These are phyloP conservation scores for Heliconius himera DNA, from an alignment of 1,140 invertebrate species.

Conservation along the genomic window DNA sequence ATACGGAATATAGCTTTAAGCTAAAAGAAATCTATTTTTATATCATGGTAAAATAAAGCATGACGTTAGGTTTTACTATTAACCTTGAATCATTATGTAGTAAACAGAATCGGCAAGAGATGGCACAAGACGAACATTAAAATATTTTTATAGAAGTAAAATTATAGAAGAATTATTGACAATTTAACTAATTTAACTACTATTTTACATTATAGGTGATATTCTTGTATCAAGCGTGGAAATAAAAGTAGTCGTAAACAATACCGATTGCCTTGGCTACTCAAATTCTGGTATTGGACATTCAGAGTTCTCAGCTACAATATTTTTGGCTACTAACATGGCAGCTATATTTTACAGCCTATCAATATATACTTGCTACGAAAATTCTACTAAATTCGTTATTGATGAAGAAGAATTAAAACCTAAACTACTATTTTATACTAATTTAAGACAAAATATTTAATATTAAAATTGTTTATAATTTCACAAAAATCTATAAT, in stretches of 20 bases:
- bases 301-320: constrained; percentile 48
- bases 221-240: constrained; percentile 54
- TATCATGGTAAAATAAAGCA: too few relatives aligned
- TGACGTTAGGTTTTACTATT: too few relatives aligned
- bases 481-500: background rate
- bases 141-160: background rate
- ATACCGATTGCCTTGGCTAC: constrained; percentile 54
- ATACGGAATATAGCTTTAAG: too few relatives aligned
- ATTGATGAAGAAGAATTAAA: constrained; percentile 1
- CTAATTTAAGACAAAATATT: background rate
- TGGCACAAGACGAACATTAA: background rate
- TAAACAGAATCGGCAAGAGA: too few relatives aligned
- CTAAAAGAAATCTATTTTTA: too few relatives aligned
- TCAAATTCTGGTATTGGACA: constrained; percentile 51
- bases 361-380: constrained; percentile 47
- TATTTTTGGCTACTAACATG: constrained; percentile 52
- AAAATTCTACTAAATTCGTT: constrained; percentile 6
- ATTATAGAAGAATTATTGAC: background rate
- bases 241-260: constrained; percentile 58
- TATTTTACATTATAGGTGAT: constrained; percentile 48
- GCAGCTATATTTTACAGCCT: constrained; percentile 51
- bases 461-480: background rate
- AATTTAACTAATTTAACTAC: constrained; percentile 23
- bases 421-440: constrained; percentile 23
- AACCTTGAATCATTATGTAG: too few relatives aligned